Base-by-base conservation (phyloP, 2,888 invertebrate species). In the Campoplex capitator region DNA sequence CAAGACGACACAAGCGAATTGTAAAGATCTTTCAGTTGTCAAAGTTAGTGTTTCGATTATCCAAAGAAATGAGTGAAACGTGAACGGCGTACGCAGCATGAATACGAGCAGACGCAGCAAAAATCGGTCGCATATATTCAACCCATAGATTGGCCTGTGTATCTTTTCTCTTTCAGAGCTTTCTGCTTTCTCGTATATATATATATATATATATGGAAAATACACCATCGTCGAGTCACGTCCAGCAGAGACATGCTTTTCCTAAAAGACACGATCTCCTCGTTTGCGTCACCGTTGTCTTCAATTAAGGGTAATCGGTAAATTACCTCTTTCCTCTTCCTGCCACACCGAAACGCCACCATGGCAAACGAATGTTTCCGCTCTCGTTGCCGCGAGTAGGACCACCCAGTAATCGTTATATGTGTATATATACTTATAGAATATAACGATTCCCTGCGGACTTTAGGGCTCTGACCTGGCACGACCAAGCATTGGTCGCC, bases 231-330 rank as follows among this genome's bases (percentile, higher is more conserved):
- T 13, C 54, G 38, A 32, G 48, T 32, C 51, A 48, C 81, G 82
- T 76, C 68, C 75, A 70, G 78, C 78, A 70, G 74, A 56, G 65
- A 76, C 23, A 23, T 75, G 84, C 62, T 86, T 85, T 87, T 89
- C 85, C 88, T 89, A 85, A 87, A 89, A 89, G 88, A 87, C 90
- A 77, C 85, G 77, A 71, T 84, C 84, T 85, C 89, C 78, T 88
- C 89, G 86, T 88, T 92, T 91, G 91, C 92, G 92, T 92, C 92
- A 91, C 91, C 91, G 91, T 91, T 90, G 90, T 91, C 93, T 93
- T 92, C 93, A 92, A 93, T 93, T 93, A 93, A 92, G 92, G 92
- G 91, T 93, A 93, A 93, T 93, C 93, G 91, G 92, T 92, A 93
- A 92, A 93, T 93, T 92, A 92, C 91, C 89, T 84, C 85, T 80